Conservation (phyloP, 2,888 invertebrate species). For the Cactoblastis cactorum region DNA sequence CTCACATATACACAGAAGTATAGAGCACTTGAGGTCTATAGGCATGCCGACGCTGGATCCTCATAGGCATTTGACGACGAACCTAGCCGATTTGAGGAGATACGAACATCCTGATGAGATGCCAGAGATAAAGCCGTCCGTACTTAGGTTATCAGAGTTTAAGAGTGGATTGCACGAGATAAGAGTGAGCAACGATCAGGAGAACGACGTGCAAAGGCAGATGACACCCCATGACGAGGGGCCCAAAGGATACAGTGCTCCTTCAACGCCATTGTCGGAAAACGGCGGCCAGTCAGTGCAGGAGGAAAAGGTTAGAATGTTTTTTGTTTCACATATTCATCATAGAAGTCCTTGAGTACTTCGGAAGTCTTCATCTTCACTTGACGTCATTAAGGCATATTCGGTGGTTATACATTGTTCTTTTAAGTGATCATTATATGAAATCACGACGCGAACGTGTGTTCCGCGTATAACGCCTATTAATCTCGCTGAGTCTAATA, state of each 20-base stretch:
- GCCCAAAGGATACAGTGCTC: slow-evolving; percentile 73
- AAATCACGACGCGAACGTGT: slow-evolving; percentile 55
- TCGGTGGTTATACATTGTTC: slow-evolving; percentile 55
- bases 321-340: slow-evolving; percentile 27
- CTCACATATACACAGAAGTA: slow-evolving; percentile 82
- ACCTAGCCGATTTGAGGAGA: slow-evolving; percentile 69
- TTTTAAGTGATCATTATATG: slow-evolving; percentile 50
- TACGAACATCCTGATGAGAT: slow-evolving; percentile 74
- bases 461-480: slow-evolving; percentile 61
- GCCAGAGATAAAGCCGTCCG: slow-evolving; percentile 74
- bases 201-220: slow-evolving; percentile 67
- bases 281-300: slow-evolving; percentile 69
- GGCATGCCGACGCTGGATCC: slow-evolving; percentile 75
- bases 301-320: slow-evolving; percentile 71
- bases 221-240: slow-evolving; percentile 72
- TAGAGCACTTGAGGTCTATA: slow-evolving; percentile 81
- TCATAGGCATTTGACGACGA: slow-evolving; percentile 69
- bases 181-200: slow-evolving; percentile 63
- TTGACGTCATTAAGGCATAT: slow-evolving; percentile 51
- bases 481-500: slow-evolving; percentile 51
- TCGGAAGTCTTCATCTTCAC: slow-evolving; percentile 62
- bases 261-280: slow-evolving; percentile 73
- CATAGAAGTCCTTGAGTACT: slow-evolving; percentile 54
- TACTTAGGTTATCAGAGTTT: slow-evolving; percentile 71
- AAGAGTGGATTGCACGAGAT: slow-evolving; percentile 70